Conservation (phyloP, 2,113 vertebrate species). For the Crotalus horridus region DNA sequence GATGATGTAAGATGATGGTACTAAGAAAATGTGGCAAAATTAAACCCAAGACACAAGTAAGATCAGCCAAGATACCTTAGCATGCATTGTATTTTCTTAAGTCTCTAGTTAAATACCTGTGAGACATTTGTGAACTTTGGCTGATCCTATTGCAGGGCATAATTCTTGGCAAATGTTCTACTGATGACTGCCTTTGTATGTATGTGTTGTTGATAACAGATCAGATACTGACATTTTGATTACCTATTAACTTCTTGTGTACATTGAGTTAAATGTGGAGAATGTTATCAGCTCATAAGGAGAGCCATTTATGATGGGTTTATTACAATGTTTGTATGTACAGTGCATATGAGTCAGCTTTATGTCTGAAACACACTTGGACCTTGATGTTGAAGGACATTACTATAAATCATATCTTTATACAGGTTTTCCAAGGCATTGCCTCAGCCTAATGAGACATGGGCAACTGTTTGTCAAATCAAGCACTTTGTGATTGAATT, state of each 20-base stretch:
- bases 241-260: conserved; percentile 30
- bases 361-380: conserved; percentile 1
- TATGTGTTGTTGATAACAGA: conserved; percentile 6
- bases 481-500: not conserved
- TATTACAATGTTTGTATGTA: not conserved
- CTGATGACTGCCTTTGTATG: not conserved
- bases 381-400: not conserved
- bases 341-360: not conserved
- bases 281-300: conserved; percentile 20
- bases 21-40: not conserved
- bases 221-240: conserved; percentile 4
- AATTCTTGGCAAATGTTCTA: not conserved
- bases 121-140: conserved; percentile 8
- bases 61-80: not conserved
- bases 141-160: not conserved
- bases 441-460: not conserved
- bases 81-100: not conserved
- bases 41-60: not conserved
- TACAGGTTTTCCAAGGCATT: not conserved
- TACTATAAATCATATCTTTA: not conserved
- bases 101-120: not conserved
- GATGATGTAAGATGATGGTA: not conserved
- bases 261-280: not conserved
- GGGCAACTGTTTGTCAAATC: not conserved
- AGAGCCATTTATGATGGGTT: conserved; percentile 16